phyloP scores from a whole-genome alignment of 2,113 vertebrate genomes.

The Peromyscus polionotus region DNA sequence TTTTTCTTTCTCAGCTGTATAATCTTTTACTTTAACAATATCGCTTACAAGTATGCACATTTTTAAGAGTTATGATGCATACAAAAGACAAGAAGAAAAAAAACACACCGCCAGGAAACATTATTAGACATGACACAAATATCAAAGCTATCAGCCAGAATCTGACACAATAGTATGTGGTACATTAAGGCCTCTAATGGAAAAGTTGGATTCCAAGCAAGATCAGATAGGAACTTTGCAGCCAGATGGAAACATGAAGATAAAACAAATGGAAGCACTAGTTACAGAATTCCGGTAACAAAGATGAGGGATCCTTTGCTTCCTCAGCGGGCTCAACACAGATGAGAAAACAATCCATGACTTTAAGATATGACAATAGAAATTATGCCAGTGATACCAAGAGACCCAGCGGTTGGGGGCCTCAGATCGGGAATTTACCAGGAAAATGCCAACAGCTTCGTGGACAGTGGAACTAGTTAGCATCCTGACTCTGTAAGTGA shows the following conservation, averaged over 20 bases:
- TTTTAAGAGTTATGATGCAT: not conserved
- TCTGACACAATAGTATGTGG: not conserved
- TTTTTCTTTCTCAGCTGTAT: not conserved
- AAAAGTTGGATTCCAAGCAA: not conserved
- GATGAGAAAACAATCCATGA: not conserved
- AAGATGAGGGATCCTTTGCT: not conserved
- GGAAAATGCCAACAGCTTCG: not conserved
- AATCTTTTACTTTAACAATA: not conserved
- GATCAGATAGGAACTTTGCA: not conserved
- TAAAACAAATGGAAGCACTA: not conserved
- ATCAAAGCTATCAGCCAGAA: not conserved
- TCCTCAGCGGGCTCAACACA: not conserved
- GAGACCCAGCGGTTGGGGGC: not conserved
- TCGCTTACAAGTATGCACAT: not conserved
- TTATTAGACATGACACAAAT: not conserved
- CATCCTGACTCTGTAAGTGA: not conserved
- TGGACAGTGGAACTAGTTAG: not conserved
- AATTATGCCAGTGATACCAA: not conserved
- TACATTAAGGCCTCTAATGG: slow-evolving; percentile 11
- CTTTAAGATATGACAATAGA: not conserved
- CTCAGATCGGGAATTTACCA: not conserved
- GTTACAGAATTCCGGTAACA: not conserved
- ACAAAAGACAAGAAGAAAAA: not conserved
- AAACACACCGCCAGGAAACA: not conserved
- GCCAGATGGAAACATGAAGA: not conserved